Evolutionary conservation across 2,113 vertebrate genomes (phyloP), one percentile per base, ranked within the genome.

Genomic region (Burhinus bistriatus): DNA sequence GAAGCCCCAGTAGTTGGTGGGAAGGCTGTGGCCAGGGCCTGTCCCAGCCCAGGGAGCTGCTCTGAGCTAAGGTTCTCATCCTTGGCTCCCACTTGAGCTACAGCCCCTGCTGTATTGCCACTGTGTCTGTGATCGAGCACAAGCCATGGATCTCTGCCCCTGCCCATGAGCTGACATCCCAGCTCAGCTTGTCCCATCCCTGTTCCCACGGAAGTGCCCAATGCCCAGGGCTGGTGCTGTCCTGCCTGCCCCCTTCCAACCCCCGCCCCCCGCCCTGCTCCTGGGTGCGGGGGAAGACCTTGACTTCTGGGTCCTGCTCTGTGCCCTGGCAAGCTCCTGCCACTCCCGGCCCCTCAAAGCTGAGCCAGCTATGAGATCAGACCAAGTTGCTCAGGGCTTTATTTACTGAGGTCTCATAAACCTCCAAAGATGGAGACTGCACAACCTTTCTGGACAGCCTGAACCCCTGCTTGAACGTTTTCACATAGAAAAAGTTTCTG

Each of bases 151-250:
- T 36, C 25, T n/a, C 15, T 76, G 51, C 9, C 25, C 17, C 62
- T 69, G 34, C 15, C 55, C 5, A 2, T 20, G 18, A 62, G 27
- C 4, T 76, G 49, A 57, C 27, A 64, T 44, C 32, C 27, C 21
- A 70, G 21, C 21, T 38, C 40, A 66, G 18, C 10, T 82, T 7
- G 58, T 76, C 20, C n/a, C 27, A n/a, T 19, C 8, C 10, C 5
- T 0, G 0, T 42, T 30, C 15, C 7, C 29, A 45, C 15, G 34
- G 22, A 64, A 29, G 3, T 58, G 6, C 13, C n/a, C 19, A 45
- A 17, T 19, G 29, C 20, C 29, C 14, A 20, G 21, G 34, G 32
- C 14, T 49, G 22, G 9, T 52, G 19, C 15, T 85, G 26, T 27
- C 19, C 15, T 66, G 51, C 6, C 22, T 70, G 17, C 2, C 6